Evolutionary conservation across 1,140 invertebrate genomes (phyloP).

Genomic region (Thaumetopoea pityocampa): DNA sequence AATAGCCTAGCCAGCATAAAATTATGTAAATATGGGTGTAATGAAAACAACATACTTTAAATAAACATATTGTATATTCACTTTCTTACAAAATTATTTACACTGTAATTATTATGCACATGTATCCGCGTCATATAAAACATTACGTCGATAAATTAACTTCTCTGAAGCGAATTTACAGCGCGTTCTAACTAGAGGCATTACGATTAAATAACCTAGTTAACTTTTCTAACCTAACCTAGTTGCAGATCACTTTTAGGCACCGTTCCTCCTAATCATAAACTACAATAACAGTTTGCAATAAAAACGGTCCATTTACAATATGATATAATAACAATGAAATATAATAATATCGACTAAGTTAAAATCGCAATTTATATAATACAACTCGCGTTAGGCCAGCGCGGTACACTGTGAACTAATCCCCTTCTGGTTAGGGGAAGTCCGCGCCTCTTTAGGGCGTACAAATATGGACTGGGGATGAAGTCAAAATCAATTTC

Average conservation of each 20-base stretch:
- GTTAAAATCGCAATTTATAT: no score
- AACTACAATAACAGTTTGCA: constrained; percentile 15
- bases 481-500: no score
- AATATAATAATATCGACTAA: no score
- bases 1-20: no score
- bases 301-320: constrained; percentile 4
- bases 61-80: constrained; percentile 70
- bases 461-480: no score
- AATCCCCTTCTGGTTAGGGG: no score
- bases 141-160: constrained; percentile 68
- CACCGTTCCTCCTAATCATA: constrained; percentile 34
- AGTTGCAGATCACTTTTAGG: constrained; percentile 43
- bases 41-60: no score
- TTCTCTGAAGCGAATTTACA: constrained; percentile 53
- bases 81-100: constrained; percentile 74
- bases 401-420: no score
- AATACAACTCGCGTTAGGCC: no score
- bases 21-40: no score
- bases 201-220: constrained; percentile 27
- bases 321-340: no score
- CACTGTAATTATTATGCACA: constrained; percentile 68
- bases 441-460: no score
- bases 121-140: constrained; percentile 62
- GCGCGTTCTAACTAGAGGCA: constrained; percentile 24
- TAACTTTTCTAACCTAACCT: constrained; percentile 21